Evolutionary conservation across 2,113 vertebrate species (phyloP).

Genomic region (Siniperca knerii): DNA sequence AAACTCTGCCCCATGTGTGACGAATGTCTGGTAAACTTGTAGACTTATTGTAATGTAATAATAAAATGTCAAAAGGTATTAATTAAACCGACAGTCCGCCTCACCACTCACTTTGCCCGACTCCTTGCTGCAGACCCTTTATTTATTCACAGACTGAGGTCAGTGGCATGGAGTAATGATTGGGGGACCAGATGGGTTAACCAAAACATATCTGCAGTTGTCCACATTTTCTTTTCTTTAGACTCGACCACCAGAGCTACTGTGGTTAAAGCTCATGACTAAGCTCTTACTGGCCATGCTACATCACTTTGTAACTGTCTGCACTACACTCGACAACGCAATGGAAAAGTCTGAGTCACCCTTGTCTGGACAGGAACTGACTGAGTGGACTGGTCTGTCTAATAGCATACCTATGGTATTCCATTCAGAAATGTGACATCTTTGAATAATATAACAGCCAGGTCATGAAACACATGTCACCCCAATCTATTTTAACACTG

Average conservation of each 20-base stretch:
- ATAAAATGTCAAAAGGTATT: conserved; percentile 37
- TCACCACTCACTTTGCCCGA: conserved; percentile 14
- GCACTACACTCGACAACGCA: conserved; percentile 49
- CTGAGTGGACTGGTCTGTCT: conserved; percentile 67
- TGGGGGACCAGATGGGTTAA: conserved; percentile 66
- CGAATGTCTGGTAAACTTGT: conserved; percentile 18
- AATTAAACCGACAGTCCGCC: conserved; percentile 25
- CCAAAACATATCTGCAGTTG: conserved; percentile 73
- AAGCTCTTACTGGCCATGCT: conserved; percentile 71
- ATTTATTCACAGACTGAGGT: conserved; percentile 72
- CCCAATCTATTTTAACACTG: conserved; percentile 38
- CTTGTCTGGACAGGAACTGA: conserved; percentile 81
- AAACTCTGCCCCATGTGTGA: conserved; percentile 20
- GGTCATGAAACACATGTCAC: conserved; percentile 45
- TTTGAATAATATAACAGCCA: conserved; percentile 50
- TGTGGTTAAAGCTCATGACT: conserved; percentile 79
- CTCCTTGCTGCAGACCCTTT: conserved; percentile 45
- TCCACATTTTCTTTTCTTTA: conserved; percentile 46
- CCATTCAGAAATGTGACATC: conserved; percentile 73
- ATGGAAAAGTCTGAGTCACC: conserved; percentile 82
- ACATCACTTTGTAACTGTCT: conserved; percentile 69
- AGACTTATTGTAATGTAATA: conserved; percentile 13
- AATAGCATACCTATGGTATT: conserved; percentile 62
- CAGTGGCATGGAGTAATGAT: conserved; percentile 48
- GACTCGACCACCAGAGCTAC: conserved; percentile 69